Percentiles rank a stretch among this genome's conserved stretches.
phyloP scores from a whole-genome alignment of 2,797 vertebrate genomes.

The Epinephelus malabaricus region DNA sequence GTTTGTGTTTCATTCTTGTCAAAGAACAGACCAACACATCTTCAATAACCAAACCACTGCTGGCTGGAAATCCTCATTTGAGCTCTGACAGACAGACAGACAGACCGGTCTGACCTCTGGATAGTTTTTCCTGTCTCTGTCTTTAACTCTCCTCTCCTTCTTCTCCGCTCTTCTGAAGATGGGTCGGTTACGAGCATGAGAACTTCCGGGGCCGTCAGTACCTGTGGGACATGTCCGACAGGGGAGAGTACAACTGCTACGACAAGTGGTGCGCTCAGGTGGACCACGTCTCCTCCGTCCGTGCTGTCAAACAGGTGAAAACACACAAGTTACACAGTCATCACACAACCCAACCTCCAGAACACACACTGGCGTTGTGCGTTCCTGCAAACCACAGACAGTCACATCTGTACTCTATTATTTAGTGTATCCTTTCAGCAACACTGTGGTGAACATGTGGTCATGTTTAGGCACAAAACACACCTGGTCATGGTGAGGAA shows the following conservation, averaged over 20 bases:
- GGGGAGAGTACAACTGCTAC: constrained; percentile 87
- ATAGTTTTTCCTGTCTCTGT: no score
- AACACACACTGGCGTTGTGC: no score
- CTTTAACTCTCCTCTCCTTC: background rate
- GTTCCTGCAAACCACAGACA: no score
- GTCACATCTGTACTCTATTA: no score
- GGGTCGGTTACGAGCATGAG: constrained; percentile 87
- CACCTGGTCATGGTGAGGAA: no score
- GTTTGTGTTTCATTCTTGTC: background rate
- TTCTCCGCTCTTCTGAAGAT: constrained; percentile 63
- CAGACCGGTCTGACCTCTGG: no score
- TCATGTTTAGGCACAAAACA: no score
- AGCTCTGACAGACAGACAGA: no score
- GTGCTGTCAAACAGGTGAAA: constrained; percentile 84
- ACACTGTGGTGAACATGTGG: no score
- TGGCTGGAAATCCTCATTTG: background rate
- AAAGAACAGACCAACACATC: no score
- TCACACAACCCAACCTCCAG: no score
- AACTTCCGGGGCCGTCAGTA: constrained; percentile 88
- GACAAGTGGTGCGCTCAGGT: constrained; percentile 86
- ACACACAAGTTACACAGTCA: background rate
- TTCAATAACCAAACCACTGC: background rate
- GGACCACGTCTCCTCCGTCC: constrained; percentile 85
- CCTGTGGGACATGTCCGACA: constrained; percentile 88
- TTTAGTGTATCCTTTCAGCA: no score